phyloP scores from a whole-genome alignment of 2,797 vertebrate species.

The Pyrocephalus nanus region DNA sequence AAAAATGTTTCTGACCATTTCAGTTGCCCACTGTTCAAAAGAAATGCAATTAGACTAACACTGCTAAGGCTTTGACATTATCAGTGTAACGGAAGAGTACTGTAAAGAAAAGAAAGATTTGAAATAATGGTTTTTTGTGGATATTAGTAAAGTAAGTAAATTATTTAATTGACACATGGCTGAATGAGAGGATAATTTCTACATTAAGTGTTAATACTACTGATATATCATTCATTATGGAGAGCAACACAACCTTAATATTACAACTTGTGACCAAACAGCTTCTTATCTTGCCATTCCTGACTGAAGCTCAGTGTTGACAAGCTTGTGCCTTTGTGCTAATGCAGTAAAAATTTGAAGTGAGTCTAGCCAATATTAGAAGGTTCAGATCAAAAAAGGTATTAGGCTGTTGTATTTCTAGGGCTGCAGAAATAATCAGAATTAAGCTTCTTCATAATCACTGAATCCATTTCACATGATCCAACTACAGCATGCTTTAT shows the following conservation, averaged over 20 bases:
- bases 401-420: neutral
- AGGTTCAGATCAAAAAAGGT: neutral
- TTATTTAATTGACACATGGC: neutral
- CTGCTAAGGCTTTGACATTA: neutral
- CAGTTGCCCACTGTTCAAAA: neutral
- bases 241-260: neutral
- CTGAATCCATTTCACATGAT: neutral
- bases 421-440: neutral
- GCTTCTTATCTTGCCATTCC: neutral
- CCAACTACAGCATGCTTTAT: neutral
- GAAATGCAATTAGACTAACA: neutral
- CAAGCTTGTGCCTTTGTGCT: neutral
- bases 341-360: neutral
- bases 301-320: neutral
- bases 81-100: neutral
- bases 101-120: neutral
- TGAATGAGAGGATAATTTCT: neutral
- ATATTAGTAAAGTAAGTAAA: neutral
- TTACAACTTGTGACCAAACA: neutral
- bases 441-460: neutral
- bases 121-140: neutral
- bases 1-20: neutral
- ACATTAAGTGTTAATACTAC: neutral
- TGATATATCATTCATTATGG: neutral
- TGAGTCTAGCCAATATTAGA: neutral